Percentiles rank a stretch among this genome's conserved stretches.
These are phyloP conservation scores for Zelleria hepariella DNA, from an alignment of 2,888 invertebrate species.

Conservation along the genomic window DNA sequence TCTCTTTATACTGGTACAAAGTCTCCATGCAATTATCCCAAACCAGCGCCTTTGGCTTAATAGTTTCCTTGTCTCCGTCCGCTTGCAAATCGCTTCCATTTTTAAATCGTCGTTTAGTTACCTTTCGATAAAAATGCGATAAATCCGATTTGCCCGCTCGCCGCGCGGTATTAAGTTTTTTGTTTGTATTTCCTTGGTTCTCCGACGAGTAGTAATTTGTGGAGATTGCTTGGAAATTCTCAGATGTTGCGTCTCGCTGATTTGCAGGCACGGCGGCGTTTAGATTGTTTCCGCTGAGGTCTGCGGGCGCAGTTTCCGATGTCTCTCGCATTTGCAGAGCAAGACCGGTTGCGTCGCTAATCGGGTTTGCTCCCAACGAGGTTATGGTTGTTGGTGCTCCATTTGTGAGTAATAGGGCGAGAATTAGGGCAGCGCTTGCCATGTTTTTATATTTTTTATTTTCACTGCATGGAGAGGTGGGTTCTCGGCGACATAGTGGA, in stretches of 20 bases:
- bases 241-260: slow-evolving; percentile 27
- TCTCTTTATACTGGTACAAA: slow-evolving; percentile 28
- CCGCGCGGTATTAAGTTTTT: slow-evolving; percentile 30
- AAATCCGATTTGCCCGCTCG: slow-evolving; percentile 33
- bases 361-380: slow-evolving; percentile 30
- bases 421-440: slow-evolving; percentile 33
- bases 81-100: not conserved
- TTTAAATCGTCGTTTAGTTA: slow-evolving; percentile 14
- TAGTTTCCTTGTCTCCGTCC: slow-evolving; percentile 8
- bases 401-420: slow-evolving; percentile 38
- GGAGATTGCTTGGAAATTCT: slow-evolving; percentile 56
- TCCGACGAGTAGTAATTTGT: slow-evolving; percentile 39
- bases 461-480: slow-evolving; percentile 6
- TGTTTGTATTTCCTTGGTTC: slow-evolving; percentile 29
- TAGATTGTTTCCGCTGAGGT: slow-evolving; percentile 59
- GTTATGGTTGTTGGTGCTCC: slow-evolving; percentile 30
- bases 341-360: slow-evolving; percentile 34
- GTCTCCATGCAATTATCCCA: slow-evolving; percentile 56
- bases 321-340: slow-evolving; percentile 45
- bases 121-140: slow-evolving; percentile 23
- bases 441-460: slow-evolving; percentile 24
- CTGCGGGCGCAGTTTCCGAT: slow-evolving; percentile 49
- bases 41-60: slow-evolving; percentile 35
- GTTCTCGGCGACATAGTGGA: not conserved
- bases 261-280: slow-evolving; percentile 31